Base-by-base conservation (phyloP, 2,888 invertebrate genomes). In the Dryobotodes eremita region DNA sequence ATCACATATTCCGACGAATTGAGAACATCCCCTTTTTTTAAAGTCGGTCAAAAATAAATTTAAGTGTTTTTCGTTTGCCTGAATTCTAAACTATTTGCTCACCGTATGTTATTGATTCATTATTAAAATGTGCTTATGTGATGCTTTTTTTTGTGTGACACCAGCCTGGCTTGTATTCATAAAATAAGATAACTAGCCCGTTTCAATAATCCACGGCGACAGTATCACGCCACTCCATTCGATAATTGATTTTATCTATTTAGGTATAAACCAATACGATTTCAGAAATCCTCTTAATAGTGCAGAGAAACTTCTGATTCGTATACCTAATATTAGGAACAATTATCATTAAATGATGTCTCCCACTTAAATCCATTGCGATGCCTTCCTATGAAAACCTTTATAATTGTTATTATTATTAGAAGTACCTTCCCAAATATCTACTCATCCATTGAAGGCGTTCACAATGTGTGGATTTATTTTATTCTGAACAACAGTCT, bases 71-170 rank as follows among this genome's bases (percentile, higher is more conserved):
- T 31, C 2, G 79, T 80, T 59, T 80, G 26, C 64, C 42, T 65
- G 20, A n/a, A 50, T 57, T 57, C n/a, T 75, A 13, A 46, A 75
- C 64, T 75, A 55, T 64, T 82, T 65, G 26, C 57, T 46, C 50
- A 82, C 76, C 11, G 64, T 82, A 31, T 42, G n/a, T 20, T 48
- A 64, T 55, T 55, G 17, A 48, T 74, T 42, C 15, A 65, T 75
- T 57, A 13, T 31, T 48, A 46, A n/a, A 66, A 70, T 82, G 65
- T 65, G 83, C 77, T 66, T 70, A 31, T 59, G 48, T 68, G 48
- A 4, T 79, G 64, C 17, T 36, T 62, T 70, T 57, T 79, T n/a
- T 62, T 78, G 46, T 79, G 61, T 48, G 23, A 68, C 23, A 78
- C 20, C 8, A 3, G 53, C 59, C 42, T 78, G 36, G n/a, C 42